Base-by-base conservation (phyloP, 1,140 invertebrate genomes). In the Pararge aegeria region DNA sequence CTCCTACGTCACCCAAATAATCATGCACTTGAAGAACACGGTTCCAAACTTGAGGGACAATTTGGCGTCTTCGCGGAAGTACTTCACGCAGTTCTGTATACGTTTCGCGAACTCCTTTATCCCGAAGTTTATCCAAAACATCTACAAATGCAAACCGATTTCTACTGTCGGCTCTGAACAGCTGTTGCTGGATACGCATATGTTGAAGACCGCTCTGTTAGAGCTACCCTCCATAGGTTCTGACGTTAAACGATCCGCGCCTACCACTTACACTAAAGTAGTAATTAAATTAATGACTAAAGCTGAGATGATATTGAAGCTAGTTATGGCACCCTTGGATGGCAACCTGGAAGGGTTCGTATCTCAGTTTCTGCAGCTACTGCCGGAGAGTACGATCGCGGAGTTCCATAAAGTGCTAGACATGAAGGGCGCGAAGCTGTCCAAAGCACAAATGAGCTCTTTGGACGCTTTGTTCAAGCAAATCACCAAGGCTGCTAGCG, bases 301-400 rank as follows among this genome's bases (percentile, higher is more conserved):
- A 76, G 98, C 98, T 0, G 98, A 99, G 91, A 98, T 99, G 96
- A 97, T 99, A 40, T 90, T 99, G 4, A 99, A 99, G 91, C 93
- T 99, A 46, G 97, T 99, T 0, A 99, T 99, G 97, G 95, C 97
- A 1, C 97, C 97, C 0, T 93, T 96, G 27, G 95, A 98, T 71
- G 96, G 96, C 0, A 94, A 95, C 27, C 93, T 83, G 30, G 87
- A 89, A 13, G 88, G 87, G 2, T 99, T 99, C 86, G 95, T 98
- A 0, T 95, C 96, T 27, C 98, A 99, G 77, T 98, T 96, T 73
- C 92, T 95, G 13, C 95, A 97, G 80, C 89, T 99, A 5, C 87
- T 99, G 24, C 97, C 97, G 0, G 98, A 99, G 73, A 94, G 96
- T 20, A 97, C 98, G 63, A 83, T 94, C 9, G 92, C 93, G 5